Base-by-base conservation (phyloP, 2,888 invertebrate species). In the Euphydryas editha region DNA sequence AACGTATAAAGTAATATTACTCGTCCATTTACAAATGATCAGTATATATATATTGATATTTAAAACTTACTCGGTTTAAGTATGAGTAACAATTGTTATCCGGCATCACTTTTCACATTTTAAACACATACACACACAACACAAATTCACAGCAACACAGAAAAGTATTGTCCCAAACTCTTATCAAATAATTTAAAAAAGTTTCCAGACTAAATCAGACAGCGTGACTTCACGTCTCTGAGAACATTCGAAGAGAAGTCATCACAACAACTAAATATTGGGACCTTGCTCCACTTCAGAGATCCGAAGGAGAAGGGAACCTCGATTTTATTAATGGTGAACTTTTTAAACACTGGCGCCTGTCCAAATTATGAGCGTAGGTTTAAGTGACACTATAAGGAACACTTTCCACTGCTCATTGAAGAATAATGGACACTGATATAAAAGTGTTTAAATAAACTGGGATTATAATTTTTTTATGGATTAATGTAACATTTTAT, bases 11-110 rank as follows among this genome's bases (percentile, higher is more conserved):
- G n/a, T n/a, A n/a, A n/a, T n/a, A n/a, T n/a, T n/a, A n/a, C n/a
- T 30, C 30, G 1, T 30, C 30, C 30, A 30, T 30, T 5, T 30
- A 7, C 5, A 30, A 30, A 30, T 30, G 30, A 2, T 30, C 30
- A 30, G 30, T 5, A n/a, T 15, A 44, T 18, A 20, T 47, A 20
- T 20, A 24, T n/a, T 61, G 17, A 54, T 17, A n/a, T 44, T 6
- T 47, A 11, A n/a, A 39, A 87, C 90, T 90, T 79, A 92, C 91
- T 56, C 84, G 83, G 65, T 83, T 80, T 70, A 77, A 82, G 70
- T 78, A 81, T 76, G 81, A 79, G 65, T 80, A 78, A 37, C 90
- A 77, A 74, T 87, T 51, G 24, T 10, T 83, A 84, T 90, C 90
- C 74, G 90, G 91, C 91, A 92, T 92, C 46, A 75, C 67, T 67